Evolutionary conservation across 2,888 invertebrate genomes (phyloP), one percentile per base, ranked within the genome.

Genomic region (Choreutis nemorana): DNA sequence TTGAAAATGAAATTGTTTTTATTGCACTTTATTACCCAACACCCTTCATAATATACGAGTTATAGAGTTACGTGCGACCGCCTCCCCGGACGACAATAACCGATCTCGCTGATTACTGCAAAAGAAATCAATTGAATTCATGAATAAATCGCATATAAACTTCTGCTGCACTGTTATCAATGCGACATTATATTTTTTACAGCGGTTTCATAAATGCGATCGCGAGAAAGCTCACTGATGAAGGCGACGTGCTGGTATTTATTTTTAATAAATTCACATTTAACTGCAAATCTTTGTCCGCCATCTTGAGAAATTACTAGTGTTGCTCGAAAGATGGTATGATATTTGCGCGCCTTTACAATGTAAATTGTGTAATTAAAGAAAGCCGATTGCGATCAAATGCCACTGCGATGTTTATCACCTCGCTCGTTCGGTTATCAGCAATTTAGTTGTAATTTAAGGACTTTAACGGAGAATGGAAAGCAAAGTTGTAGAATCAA

Each of bases 311-410:
- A 39, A 70, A 68, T 68, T 66, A 57, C 64, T 57, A 62, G 65
- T 55, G 57, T 55, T 51, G 51, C 41, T 48, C 45, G 48, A 42
- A 45, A 63, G 67, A 77, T 73, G 58, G 55, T 48, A 50, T 50
- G 71, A 71, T 71, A 64, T 6, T 6, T 18, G 8, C 35, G 47
- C 39, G 45, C 32, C 46, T 49, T 49, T 55, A 64, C 63, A 65
- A 65, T 63, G 66, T 67, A 67, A 73, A 72, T 71, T 67, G 64
- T 72, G 63, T 70, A 72, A 75, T 75, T 75, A 75, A 71, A 70
- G 70, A 67, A 67, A 68, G 61, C 55, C 55, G 65, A 68, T 72
- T 55, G 56, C 49, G 47, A 73, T 73, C 68, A 55, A 48, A 48
- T 45, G 46, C 49, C 51, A 52, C 8, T 43, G 49, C 45, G 57